Conservation (phyloP, 1,140 invertebrate genomes). For the Drusus annulatus region DNA sequence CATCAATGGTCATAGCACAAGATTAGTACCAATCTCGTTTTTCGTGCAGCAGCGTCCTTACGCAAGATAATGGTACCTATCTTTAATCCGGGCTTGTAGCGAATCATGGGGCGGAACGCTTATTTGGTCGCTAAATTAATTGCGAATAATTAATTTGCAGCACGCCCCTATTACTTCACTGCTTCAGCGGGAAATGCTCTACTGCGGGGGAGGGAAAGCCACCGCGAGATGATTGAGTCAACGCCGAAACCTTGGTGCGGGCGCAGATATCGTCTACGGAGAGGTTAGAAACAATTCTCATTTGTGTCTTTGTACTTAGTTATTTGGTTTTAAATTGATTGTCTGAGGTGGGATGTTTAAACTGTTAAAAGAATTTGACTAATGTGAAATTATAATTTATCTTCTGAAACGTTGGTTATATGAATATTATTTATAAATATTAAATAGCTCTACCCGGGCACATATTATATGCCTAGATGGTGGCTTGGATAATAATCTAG, state of each 20-base stretch:
- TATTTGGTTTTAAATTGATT: slow-evolving; percentile 35
- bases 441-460: too few relatives aligned
- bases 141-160: slow-evolving; percentile 52
- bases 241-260: slow-evolving; percentile 16
- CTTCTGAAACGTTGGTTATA: too few relatives aligned
- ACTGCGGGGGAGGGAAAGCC: neutral
- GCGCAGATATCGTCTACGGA: neutral
- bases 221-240: slow-evolving; percentile 51
- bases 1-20: too few relatives aligned
- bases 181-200: slow-evolving; percentile 3
- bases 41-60: too few relatives aligned
- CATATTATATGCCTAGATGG: too few relatives aligned
- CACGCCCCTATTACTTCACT: slow-evolving; percentile 15
- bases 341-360: neutral
- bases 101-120: slow-evolving; percentile 20
- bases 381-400: too few relatives aligned
- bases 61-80: neutral
- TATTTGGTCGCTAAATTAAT: slow-evolving; percentile 50
- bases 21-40: too few relatives aligned
- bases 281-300: slow-evolving; percentile 48
- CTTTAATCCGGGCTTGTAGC: slow-evolving; percentile 15
- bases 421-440: too few relatives aligned
- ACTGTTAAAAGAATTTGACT: too few relatives aligned
- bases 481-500: too few relatives aligned
- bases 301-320: slow-evolving; percentile 46